Base-by-base conservation (phyloP, 2,797 vertebrate species). In the Phyllotis vaccarum region DNA sequence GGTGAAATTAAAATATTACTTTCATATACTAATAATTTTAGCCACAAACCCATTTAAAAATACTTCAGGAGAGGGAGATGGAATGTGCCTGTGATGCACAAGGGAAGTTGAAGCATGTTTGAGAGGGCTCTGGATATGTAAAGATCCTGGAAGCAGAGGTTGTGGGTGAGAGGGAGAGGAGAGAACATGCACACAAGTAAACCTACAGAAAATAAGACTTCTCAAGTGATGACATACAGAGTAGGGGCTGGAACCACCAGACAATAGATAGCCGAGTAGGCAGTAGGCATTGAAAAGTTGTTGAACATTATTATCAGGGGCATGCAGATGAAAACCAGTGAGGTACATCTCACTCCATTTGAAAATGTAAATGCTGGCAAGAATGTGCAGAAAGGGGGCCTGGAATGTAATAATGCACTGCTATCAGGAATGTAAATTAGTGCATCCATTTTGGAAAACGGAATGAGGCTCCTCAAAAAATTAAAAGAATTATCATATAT, bases 1-100 rank as follows among this genome's bases (percentile, higher is more conserved):
- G 74, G 52, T 72, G 91, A 96, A 90, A 89, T 83, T 43, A 93
- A 88, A 43, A 49, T 70, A 43, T 13, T 62, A 49, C 81, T 90
- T 94, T 93, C 87, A 62, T 79, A 81, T 93, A 46, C 14, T 93
- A 31, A 72, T 64, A 82, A 14, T 89, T 93, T 92, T 93, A 95
- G 46, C 72, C 40, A 52, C 0, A 68, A 10, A 72, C 40, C 24
- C 49, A 86, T 88, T 93, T 90, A 75, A 86, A 83, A 90, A 37
- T 80, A 79, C 29, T 54, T 75, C 2, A 37, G 87, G 16, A 56
- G 60, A 12, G 56, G 29, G 19, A 24, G 37, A 22, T 75, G 9
- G 54, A 31, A 11, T 37, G 27, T 2, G 6, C 70, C 49, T 70
- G 52, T 88, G 68, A 13, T 13, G 72, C 43, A 78, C 13, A 5